Evolutionary conservation across 2,113 vertebrate species (phyloP).

Genomic region (Candoia aspera): DNA sequence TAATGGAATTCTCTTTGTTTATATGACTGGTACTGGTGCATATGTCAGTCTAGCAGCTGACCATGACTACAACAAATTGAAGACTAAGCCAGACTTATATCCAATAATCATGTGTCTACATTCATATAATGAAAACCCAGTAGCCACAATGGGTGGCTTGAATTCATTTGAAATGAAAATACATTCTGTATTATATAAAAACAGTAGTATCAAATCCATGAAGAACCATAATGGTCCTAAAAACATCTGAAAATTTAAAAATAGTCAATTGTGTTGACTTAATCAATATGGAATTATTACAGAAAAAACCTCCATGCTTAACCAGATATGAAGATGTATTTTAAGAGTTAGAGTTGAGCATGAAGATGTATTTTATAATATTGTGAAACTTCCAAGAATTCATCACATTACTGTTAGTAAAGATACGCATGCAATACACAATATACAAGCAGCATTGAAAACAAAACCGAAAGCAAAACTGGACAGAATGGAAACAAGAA

Average conservation of each 20-base stretch:
- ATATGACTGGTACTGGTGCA: not conserved
- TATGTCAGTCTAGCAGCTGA: not conserved
- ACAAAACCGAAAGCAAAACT: not conserved
- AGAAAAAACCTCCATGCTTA: not conserved
- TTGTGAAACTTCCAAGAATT: not conserved
- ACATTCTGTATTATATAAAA: not conserved
- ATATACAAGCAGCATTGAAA: not conserved
- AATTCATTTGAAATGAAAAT: not conserved
- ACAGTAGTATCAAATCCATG: not conserved
- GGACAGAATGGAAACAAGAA: not conserved
- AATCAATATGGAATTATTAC: not conserved
- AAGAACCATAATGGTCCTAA: not conserved
- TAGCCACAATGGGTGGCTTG: not conserved
- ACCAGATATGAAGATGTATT: not conserved
- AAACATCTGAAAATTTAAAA: not conserved
- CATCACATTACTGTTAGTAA: not conserved
- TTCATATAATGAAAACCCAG: not conserved
- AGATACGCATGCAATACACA: not conserved
- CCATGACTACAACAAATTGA: not conserved
- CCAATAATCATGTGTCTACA: not conserved
- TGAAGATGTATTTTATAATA: not conserved
- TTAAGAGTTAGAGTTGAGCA: not conserved
- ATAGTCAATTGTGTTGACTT: not conserved
- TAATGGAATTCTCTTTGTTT: not conserved
- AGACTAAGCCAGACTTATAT: not conserved